Percentiles rank a stretch among this genome's conserved stretches.
These are phyloP conservation scores for Nebria ingens DNA, from an alignment of 1,140 invertebrate genomes.

Conservation along the genomic window DNA sequence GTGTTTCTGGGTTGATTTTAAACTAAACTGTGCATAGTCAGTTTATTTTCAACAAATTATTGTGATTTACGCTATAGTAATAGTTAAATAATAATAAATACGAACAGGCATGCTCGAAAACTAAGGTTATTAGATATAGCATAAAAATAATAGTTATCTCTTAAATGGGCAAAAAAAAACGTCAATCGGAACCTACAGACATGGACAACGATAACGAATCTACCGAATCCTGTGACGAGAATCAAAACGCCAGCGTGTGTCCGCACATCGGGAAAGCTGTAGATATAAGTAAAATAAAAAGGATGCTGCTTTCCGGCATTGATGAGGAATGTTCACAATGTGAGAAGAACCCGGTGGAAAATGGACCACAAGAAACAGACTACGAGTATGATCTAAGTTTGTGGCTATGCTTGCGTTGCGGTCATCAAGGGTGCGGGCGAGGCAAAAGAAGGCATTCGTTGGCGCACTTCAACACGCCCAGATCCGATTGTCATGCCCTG, in stretches of 20 bases:
- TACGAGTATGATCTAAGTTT: slow-evolving; percentile 46
- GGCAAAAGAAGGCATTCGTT: slow-evolving; percentile 60
- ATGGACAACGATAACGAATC: slow-evolving; percentile 10
- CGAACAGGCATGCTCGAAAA: background rate
- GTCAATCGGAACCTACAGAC: background rate
- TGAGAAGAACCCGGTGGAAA: slow-evolving; percentile 31
- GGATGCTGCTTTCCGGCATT: slow-evolving; percentile 43
- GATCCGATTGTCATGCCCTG: slow-evolving; percentile 64
- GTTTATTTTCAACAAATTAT: too few relatives aligned
- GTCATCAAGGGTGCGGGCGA: slow-evolving; percentile 64
- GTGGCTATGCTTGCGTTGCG: slow-evolving; percentile 64
- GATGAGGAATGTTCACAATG: slow-evolving; percentile 51
- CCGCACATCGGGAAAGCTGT: slow-evolving; percentile 58
- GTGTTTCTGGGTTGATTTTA: too few relatives aligned
- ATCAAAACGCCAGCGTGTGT: slow-evolving; percentile 41
- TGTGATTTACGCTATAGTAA: too few relatives aligned
- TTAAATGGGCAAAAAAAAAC: slow-evolving; percentile 6
- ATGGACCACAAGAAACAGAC: slow-evolving; percentile 13
- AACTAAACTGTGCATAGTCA: too few relatives aligned
- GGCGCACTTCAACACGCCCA: slow-evolving; percentile 62
- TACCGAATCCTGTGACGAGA: slow-evolving; percentile 52
- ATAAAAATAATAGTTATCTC: background rate
- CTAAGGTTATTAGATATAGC: background rate
- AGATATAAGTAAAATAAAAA: slow-evolving; percentile 51
- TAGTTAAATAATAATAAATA: too few relatives aligned